Evolutionary conservation across 2,888 invertebrate genomes (phyloP).

Genomic region (Alviniconcha strummeri): DNA sequence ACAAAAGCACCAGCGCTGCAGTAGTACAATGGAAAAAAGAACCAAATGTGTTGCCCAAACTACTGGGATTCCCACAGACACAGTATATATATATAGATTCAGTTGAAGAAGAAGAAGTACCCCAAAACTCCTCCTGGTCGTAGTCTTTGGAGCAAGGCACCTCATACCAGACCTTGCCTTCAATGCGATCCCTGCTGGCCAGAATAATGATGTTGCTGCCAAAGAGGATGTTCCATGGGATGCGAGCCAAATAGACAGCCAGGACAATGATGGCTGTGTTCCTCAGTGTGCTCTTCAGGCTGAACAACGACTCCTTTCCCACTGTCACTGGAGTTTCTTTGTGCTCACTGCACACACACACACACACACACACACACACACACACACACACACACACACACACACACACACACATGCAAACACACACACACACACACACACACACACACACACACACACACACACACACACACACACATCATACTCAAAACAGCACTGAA

Average conservation of each 20-base stretch:
- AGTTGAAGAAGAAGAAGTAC: background rate
- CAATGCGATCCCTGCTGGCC: slow-evolving; percentile 25
- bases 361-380: background rate
- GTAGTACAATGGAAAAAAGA: no score
- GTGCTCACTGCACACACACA: background rate
- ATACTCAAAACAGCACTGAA: no score
- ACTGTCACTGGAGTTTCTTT: no score
- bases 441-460: background rate
- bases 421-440: background rate
- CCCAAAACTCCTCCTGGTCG: slow-evolving; percentile 35
- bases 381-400: background rate
- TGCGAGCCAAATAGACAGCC: background rate
- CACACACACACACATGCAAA: background rate
- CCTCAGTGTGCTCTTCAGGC: background rate
- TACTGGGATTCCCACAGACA: no score
- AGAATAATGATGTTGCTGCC: background rate
- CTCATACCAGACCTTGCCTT: slow-evolving; percentile 27
- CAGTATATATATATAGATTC: no score
- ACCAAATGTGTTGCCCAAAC: no score
- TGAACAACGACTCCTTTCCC: no score
- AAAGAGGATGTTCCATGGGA: no score
- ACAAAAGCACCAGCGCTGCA: no score
- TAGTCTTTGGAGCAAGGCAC: slow-evolving; percentile 45
- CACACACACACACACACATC: background rate
- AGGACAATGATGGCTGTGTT: background rate